Evolutionary conservation across 2,888 invertebrate species (phyloP).

Genomic region (Crocallis elinguaria): DNA sequence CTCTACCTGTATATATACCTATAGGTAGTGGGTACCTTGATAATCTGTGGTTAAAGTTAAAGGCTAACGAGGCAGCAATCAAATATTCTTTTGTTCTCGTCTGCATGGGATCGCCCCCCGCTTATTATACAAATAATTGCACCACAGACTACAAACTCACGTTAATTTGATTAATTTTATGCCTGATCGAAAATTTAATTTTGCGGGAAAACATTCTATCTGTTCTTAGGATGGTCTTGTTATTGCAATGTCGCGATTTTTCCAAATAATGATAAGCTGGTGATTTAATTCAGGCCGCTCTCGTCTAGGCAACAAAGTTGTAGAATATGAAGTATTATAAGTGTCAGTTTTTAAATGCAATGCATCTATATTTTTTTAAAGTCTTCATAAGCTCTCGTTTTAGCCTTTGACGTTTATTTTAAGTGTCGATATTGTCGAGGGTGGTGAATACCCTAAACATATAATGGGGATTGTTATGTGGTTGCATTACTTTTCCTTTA

Average conservation of each 20-base stretch:
- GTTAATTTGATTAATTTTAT: constrained; percentile 25
- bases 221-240: neutral
- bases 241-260: neutral
- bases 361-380: too few species aligned
- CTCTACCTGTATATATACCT: neutral
- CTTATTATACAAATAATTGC: constrained; percentile 29
- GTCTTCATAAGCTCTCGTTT: too few species aligned
- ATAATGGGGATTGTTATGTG: too few species aligned
- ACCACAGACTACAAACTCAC: constrained; percentile 12
- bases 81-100: constrained; percentile 23
- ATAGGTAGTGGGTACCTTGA: neutral
- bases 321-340: too few species aligned
- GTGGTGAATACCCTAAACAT: too few species aligned
- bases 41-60: constrained; percentile 6
- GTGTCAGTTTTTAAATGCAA: too few species aligned
- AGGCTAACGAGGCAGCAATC: constrained; percentile 13
- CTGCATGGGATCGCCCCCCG: constrained; percentile 20
- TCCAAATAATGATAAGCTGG: neutral
- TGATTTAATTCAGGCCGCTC: neutral
- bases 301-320: too few species aligned
- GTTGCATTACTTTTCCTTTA: too few species aligned
- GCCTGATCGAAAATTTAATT: constrained; percentile 4
- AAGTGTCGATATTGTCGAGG: too few species aligned
- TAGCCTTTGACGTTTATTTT: too few species aligned
- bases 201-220: constrained; percentile 4